phyloP scores from a whole-genome alignment of 2,113 vertebrate genomes.

The Furnarius figulus region DNA sequence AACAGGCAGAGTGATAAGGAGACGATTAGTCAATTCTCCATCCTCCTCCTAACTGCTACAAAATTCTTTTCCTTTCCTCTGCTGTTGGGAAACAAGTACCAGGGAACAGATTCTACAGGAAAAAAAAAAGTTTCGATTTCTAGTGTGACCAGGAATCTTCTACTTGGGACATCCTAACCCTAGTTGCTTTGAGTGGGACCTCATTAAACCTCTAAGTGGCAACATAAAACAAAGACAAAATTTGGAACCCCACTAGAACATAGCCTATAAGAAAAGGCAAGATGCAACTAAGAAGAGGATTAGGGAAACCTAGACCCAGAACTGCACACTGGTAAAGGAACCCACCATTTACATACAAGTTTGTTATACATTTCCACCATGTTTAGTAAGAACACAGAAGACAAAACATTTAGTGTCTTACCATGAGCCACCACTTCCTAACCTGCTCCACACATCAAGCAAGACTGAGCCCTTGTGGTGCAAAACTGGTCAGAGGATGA shows the following conservation, averaged over 20 bases:
- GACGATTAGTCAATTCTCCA: constrained; percentile 54
- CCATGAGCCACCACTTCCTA: neutral
- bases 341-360: neutral
- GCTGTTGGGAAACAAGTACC: neutral
- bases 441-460: neutral
- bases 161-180: neutral
- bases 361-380: neutral
- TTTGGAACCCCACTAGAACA: neutral
- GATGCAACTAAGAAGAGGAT: neutral
- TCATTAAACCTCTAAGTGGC: neutral
- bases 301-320: neutral
- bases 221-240: neutral
- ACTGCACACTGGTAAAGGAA: neutral
- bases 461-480: neutral
- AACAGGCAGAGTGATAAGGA: constrained; percentile 62
- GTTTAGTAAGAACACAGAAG: neutral
- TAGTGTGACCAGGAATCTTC: neutral
- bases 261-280: neutral
- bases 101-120: neutral
- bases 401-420: neutral
- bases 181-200: neutral
- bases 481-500: neutral
- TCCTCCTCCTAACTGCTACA: neutral
- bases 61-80: constrained; percentile 13
- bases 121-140: neutral